Base-by-base conservation (phyloP, 2,888 invertebrate species). In the Nomada fabriciana region DNA sequence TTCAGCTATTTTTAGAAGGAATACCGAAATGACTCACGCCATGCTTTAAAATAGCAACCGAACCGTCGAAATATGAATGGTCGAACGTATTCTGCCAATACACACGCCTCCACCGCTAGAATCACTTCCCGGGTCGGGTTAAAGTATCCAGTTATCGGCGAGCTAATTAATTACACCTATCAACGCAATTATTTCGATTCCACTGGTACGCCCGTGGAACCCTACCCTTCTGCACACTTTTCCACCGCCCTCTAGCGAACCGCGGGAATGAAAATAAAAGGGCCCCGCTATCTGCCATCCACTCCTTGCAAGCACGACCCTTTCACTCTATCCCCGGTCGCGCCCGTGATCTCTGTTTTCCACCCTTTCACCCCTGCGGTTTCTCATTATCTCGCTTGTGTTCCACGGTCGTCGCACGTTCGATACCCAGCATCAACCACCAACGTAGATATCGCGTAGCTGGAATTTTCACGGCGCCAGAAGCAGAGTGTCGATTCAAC, bases 191-290 rank as follows among this genome's bases (percentile, higher is more conserved):
- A 64, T 55, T 74, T 60, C 61, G 67, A 70, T 52, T 53, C 65
- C 23, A 50, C 69, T 52, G 29, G 25, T 3, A 29, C 36, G 25
- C 47, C 25, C 25, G 52, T 20, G 65, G 63, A 61, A 67, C 18
- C 25, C 60, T 10, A 57, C 13, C 55, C 42, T n/a, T 18, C n/a
- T 23, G 9, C n/a, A 25, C 13, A 43, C 23, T 36, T 60, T 77
- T 65, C 55, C 18, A 55, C 53, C 73, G 76, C 68, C 73, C 77
- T 81, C 71, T 18, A 42, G 53, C 63, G 29, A 2, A 4, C 15
- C 60, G 36, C 68, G 70, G 69, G 85, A 85, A 86, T 82, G 80
- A 85, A 85, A 87, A 80, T 78, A 70, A 80, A 85, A 87, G 85
- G 79, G 79, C 73, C 63, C 68, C 60, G 76, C 67, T 80, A 50